Percentiles rank a stretch among this genome's conserved stretches.
These are phyloP conservation scores for Meandrusa payeni DNA, from an alignment of 2,888 invertebrate genomes.

Conservation along the genomic window DNA sequence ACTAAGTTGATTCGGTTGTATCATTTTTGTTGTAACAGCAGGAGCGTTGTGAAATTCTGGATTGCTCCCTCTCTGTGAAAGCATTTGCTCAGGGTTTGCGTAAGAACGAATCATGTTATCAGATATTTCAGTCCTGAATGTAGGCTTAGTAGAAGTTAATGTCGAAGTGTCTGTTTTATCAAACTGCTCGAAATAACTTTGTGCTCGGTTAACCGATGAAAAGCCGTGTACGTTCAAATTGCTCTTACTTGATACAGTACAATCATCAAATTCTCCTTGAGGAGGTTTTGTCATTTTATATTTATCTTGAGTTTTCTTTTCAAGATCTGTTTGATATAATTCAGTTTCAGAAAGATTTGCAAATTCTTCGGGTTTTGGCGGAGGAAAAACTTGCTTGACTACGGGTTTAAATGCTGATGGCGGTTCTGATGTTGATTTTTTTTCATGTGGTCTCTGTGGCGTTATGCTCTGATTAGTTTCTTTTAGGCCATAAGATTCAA, in stretches of 20 bases:
- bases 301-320: conserved; percentile 47
- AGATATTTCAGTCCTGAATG: conserved; percentile 82
- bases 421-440: conserved; percentile 61
- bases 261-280: conserved; percentile 49
- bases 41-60: conserved; percentile 75
- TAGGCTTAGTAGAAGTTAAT: conserved; percentile 55
- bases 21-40: conserved; percentile 43
- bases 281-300: conserved; percentile 47
- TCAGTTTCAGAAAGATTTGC: too few species aligned
- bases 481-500: conserved; percentile 42
- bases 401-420: conserved; percentile 73
- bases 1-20: conserved; percentile 40
- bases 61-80: conserved; percentile 80
- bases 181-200: conserved; percentile 65
- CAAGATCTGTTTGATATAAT: conserved; percentile 55
- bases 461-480: conserved; percentile 42
- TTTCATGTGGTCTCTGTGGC: conserved; percentile 63
- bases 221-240: conserved; percentile 48
- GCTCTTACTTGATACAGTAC: conserved; percentile 40
- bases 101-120: conserved; percentile 44
- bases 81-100: conserved; percentile 79
- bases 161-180: conserved; percentile 61
- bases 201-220: conserved; percentile 61
- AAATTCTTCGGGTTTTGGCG: too few species aligned
- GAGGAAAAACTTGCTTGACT: conserved; percentile 62